Conservation (phyloP, 2,888 invertebrate species). For the Netelia melanura region DNA sequence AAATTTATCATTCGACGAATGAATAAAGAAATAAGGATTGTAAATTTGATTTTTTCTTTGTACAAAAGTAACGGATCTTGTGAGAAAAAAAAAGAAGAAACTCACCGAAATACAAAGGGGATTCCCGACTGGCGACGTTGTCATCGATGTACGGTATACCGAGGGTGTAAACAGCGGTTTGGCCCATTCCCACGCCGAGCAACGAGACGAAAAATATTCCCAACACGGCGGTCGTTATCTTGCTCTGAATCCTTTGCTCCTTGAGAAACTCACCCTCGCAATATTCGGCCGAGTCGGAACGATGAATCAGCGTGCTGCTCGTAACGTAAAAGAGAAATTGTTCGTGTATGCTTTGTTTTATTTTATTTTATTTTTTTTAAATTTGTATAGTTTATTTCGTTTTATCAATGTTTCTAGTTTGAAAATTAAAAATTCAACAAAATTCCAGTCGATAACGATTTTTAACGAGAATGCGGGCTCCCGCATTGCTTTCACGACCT, state of each 20-base stretch:
- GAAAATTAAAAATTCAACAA: no score
- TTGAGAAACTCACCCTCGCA: constrained; percentile 88
- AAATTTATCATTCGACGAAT: neutral
- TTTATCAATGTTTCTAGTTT: no score
- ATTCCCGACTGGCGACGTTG: constrained; percentile 96
- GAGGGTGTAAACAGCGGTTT: constrained; percentile 96
- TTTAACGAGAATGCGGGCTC: constrained; percentile 58
- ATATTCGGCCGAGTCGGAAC: constrained; percentile 77
- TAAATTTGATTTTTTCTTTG: no score
- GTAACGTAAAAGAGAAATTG: constrained; percentile 30
- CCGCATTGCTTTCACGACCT: constrained; percentile 65
- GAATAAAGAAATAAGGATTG: neutral
- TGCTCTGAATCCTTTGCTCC: constrained; percentile 90
- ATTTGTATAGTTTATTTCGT: no score
- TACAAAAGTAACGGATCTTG: no score
- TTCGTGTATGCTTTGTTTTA: neutral
- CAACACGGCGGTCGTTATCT: constrained; percentile 92
- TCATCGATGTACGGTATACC: constrained; percentile 98
- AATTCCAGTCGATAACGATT: no score
- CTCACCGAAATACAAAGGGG: constrained; percentile 96
- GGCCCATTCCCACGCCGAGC: constrained; percentile 95
- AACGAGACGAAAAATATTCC: constrained; percentile 95
- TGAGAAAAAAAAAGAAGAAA: constrained; percentile 64
- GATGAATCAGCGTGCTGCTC: constrained; percentile 69
- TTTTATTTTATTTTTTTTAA: neutral